Percentiles rank a stretch among this genome's conserved stretches.
phyloP scores from a whole-genome alignment of 2,888 invertebrate species.

The Rotaria macrura region DNA sequence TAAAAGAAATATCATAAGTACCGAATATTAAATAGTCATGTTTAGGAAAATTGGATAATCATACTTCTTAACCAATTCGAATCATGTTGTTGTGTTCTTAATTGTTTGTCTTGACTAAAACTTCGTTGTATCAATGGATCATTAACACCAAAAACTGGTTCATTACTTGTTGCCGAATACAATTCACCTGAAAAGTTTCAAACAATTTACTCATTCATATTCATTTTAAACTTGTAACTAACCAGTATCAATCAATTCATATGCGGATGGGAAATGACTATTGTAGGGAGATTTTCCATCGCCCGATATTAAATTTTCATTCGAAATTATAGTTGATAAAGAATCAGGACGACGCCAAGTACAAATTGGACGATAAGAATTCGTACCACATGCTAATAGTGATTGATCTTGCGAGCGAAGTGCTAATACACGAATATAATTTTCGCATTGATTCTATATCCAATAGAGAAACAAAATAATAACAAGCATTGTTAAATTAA shows the following conservation, averaged over 20 bases:
- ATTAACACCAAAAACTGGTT: slow-evolving; percentile 38
- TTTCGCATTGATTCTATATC: slow-evolving; percentile 1
- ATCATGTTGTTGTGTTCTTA: slow-evolving; percentile 70
- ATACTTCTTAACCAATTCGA: slow-evolving; percentile 68
- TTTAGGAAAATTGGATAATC: slow-evolving; percentile 9
- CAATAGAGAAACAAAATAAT: no score
- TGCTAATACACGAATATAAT: slow-evolving; percentile 1
- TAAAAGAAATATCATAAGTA: no score
- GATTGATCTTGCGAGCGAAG: slow-evolving; percentile 52
- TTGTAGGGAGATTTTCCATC: slow-evolving; percentile 75
- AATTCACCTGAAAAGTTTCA: slow-evolving; percentile 39
- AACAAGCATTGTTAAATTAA: not conserved
- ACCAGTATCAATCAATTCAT: slow-evolving; percentile 70
- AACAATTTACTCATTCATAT: no score
- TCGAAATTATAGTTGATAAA: slow-evolving; percentile 26
- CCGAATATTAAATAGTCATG: not conserved
- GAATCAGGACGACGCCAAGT: slow-evolving; percentile 61
- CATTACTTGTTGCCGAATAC: slow-evolving; percentile 44
- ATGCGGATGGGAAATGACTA: slow-evolving; percentile 52
- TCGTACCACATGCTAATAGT: slow-evolving; percentile 78
- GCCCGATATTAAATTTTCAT: slow-evolving; percentile 59
- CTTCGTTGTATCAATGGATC: slow-evolving; percentile 65
- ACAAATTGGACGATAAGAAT: slow-evolving; percentile 76
- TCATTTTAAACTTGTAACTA: no score
- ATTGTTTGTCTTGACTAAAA: slow-evolving; percentile 52